Conservation (phyloP, 2,113 vertebrate genomes). For the Columba livia region DNA sequence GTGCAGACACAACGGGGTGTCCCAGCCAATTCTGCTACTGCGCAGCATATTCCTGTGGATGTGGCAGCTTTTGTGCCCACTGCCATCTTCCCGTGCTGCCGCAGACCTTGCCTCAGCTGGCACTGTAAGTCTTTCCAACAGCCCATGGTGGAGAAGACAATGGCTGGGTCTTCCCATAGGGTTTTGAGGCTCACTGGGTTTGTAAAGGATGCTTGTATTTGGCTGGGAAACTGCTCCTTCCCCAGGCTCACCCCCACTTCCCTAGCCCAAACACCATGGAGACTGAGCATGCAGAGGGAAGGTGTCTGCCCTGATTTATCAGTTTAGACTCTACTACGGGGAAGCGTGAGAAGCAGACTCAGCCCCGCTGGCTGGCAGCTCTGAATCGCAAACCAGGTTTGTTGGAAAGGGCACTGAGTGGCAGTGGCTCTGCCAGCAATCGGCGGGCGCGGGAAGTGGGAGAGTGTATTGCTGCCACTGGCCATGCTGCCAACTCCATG, state of each 20-base stretch:
- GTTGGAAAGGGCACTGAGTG: not conserved
- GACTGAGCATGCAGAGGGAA: accelerated
- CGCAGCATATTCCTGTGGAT: accelerated
- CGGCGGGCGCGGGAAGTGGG: not conserved
- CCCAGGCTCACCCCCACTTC: not conserved
- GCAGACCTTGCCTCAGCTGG: accelerated
- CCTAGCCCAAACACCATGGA: accelerated
- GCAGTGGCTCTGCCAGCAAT: accelerated
- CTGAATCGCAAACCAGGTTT: not conserved
- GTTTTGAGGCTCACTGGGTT: not conserved
- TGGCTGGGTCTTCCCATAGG: not conserved
- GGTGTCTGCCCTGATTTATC: accelerated
- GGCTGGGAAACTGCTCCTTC: not conserved
- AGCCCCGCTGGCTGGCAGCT: not conserved
- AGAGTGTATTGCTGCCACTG: accelerated
- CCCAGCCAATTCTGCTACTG: not conserved
- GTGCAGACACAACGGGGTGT: accelerated
- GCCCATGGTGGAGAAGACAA: not conserved
- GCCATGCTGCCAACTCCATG: not conserved
- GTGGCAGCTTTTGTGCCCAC: not conserved
- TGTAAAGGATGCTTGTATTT: not conserved
- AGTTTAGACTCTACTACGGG: accelerated
- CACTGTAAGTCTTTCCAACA: not conserved
- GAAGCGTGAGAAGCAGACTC: not conserved
- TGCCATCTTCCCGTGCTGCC: not conserved